phyloP scores from a whole-genome alignment of 2,888 invertebrate genomes.

The Thysanoteuthis rhombus region DNA sequence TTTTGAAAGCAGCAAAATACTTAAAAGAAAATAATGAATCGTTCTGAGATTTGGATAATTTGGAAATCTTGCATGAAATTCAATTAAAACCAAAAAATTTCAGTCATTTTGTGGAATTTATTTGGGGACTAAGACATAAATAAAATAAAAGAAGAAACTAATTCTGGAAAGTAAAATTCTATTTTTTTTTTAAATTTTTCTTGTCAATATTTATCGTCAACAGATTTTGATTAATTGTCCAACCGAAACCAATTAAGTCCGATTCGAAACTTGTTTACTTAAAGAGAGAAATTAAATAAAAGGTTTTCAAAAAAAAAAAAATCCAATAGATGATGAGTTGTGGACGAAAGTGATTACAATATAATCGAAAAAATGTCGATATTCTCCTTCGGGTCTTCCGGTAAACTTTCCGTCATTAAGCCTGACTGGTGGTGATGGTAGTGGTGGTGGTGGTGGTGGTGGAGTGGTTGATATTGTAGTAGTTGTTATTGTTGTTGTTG shows the following conservation, averaged over 20 bases:
- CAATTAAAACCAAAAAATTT: not conserved
- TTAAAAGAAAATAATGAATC: not conserved
- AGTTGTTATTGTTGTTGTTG: too few relatives aligned
- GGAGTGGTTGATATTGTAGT: too few relatives aligned
- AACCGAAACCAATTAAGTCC: not conserved
- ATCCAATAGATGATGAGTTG: not conserved
- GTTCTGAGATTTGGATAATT: not conserved
- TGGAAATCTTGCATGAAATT: not conserved
- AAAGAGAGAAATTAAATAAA: not conserved
- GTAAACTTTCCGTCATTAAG: conserved; percentile 12
- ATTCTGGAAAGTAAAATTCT: not conserved
- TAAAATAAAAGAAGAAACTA: not conserved
- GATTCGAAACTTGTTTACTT: not conserved
- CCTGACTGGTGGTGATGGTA: too few relatives aligned
- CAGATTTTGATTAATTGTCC: not conserved
- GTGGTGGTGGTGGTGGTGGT: too few relatives aligned
- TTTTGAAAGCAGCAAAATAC: not conserved
- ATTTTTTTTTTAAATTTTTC: not conserved
- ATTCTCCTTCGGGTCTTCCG: not conserved
- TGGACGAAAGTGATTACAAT: not conserved
- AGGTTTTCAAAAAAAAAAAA: not conserved
- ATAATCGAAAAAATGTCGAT: conserved; percentile 1
- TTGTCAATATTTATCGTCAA: not conserved
- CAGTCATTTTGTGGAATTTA: not conserved
- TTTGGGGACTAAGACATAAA: not conserved